Conservation (phyloP, 2,888 invertebrate genomes). For the Andrena bicolor region DNA sequence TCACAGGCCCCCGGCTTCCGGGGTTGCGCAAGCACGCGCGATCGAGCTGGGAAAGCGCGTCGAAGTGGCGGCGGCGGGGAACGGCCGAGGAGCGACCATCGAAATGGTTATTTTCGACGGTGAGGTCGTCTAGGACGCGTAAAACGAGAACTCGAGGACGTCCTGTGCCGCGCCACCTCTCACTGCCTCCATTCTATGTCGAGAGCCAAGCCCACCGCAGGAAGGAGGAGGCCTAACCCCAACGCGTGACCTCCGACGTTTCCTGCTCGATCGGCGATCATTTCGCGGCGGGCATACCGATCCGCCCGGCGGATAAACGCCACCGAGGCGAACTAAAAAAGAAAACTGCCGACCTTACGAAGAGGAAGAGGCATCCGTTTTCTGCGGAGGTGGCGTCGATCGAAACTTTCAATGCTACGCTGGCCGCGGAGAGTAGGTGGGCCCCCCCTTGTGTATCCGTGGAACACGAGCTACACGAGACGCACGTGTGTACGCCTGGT, state of each 20-base stretch:
- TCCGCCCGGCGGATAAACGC: constrained; percentile 23
- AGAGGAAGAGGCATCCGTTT: neutral
- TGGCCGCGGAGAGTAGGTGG: constrained; percentile 8
- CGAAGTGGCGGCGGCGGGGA: constrained; percentile 35
- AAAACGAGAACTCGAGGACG: constrained; percentile 81
- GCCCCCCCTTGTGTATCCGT: neutral
- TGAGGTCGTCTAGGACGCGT: constrained; percentile 82
- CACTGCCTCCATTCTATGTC: constrained; percentile 64
- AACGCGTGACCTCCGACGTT: constrained; percentile 77
- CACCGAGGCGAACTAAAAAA: constrained; percentile 10
- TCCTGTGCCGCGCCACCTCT: constrained; percentile 72
- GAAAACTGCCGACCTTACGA: neutral
- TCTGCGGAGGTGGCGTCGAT: neutral
- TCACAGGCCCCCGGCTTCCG: constrained; percentile 52
- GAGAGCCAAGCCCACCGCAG: constrained; percentile 68
- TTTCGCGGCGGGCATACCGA: constrained; percentile 56
- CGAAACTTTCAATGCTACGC: constrained; percentile 10
- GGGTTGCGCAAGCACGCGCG: constrained; percentile 52
- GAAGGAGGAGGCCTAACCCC: constrained; percentile 72
- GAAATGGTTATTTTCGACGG: constrained; percentile 81
- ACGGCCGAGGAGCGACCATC: constrained; percentile 61
- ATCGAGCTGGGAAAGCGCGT: constrained; percentile 34
- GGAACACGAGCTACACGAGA: neutral
- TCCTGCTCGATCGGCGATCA: constrained; percentile 73
- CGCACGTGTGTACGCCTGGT: no score